phyloP scores from a whole-genome alignment of 2,113 vertebrate genomes.

The Muntiacus muntjak region DNA sequence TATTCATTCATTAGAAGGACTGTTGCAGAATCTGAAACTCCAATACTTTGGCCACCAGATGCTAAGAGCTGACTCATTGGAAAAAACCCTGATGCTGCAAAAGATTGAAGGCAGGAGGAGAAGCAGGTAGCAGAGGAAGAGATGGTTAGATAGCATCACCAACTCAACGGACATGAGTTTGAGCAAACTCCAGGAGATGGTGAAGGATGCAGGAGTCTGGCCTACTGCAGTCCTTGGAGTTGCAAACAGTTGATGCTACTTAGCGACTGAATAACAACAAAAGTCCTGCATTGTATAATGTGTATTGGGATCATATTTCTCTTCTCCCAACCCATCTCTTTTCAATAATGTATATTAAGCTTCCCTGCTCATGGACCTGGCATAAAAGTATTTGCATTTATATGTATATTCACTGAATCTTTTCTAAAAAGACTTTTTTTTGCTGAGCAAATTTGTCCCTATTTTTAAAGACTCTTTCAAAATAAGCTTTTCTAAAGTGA shows the following conservation, averaged over 20 bases:
- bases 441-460: background rate
- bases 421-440: background rate
- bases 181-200: background rate
- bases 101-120: background rate
- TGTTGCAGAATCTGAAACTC: background rate
- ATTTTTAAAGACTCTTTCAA: background rate
- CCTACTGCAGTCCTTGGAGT: background rate
- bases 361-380: background rate
- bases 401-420: background rate
- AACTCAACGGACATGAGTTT: background rate
- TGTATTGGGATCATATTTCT: background rate
- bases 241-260: background rate
- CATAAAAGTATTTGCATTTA: background rate
- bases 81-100: background rate
- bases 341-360: background rate
- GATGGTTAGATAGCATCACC: background rate
- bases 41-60: background rate
- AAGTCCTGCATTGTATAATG: background rate
- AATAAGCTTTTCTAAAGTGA: background rate
- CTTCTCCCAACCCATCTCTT: background rate
- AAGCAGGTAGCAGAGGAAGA: background rate
- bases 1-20: background rate
- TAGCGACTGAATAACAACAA: background rate
- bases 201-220: background rate
- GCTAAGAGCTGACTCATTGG: background rate